Base-by-base conservation (phyloP, 2,797 vertebrate species). In the Acanthurus lineatus region DNA sequence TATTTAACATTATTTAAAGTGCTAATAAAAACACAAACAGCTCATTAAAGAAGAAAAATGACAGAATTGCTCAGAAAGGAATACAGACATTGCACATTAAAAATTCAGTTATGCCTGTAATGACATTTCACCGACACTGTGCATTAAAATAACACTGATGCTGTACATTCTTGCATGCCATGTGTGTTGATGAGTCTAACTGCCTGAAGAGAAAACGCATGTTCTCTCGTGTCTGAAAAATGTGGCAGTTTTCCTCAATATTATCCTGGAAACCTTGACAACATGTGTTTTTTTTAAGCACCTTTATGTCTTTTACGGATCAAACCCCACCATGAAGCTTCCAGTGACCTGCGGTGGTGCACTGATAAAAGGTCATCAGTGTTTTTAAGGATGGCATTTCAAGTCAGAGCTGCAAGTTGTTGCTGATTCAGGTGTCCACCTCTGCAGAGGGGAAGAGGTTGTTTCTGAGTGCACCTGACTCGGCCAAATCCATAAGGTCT, bases 401-500 rank as follows among this genome's bases (percentile, higher is more conserved):
- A 35, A 16, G 19, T 66, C 38, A 52, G 10, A 35, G 19, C 38
- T 9, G 67, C 57, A 32, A 32, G 20, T 25, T 56, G 68, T 66
- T 68, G 65, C 72, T 62, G 54, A 76, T 81, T 56, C 81, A 71
- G 58, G 49, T 49, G 53, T 63, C 42, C 32, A 22, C 56, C 17
- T 52, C 65, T 53, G 45, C 60, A 48, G 69, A 28, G 62, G 62
- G n/a, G 16, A 51, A 47, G 49, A 47, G 49, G 38, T 58, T 58
- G 61, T 49, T 76, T 76, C 20, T 58, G 47, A 69, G 32, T 17
- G 15, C 72, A 82, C 81, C 79, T 85, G 81, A 79, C 73, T 75
- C 73, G 72, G 61, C 73, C 63, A 79, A 85, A 88, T 87, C 84
- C 80, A 76, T 12, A 47, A 68, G 73, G 85, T 67, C 76, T 35